Percentiles rank a stretch among this genome's conserved stretches.
Conservation (phyloP, 2,113 vertebrate species). For the Eolophus roseicapilla region DNA sequence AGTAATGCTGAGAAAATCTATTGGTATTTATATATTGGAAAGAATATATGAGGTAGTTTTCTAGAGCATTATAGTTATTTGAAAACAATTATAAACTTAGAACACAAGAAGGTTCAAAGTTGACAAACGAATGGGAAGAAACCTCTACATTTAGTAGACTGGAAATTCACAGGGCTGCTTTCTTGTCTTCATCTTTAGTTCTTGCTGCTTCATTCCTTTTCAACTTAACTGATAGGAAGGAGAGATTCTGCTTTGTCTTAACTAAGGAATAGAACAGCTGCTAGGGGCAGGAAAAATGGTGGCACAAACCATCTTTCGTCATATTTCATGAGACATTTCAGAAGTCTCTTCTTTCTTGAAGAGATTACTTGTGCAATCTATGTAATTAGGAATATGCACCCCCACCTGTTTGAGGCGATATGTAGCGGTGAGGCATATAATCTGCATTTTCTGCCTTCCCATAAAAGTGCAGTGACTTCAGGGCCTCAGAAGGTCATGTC, state of each 20-base stretch:
- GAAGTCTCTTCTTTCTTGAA: not conserved
- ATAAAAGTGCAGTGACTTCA: not conserved
- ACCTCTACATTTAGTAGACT: not conserved
- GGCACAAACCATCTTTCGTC: not conserved
- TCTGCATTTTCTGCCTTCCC: not conserved
- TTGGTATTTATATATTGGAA: not conserved
- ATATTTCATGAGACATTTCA: not conserved
- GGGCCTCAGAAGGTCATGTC: not conserved
- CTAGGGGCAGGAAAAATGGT: not conserved
- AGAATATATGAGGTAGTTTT: not conserved
- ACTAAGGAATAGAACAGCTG: not conserved
- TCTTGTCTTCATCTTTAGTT: not conserved
- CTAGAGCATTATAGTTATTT: not conserved
- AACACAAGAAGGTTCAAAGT: not conserved
- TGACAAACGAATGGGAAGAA: not conserved
- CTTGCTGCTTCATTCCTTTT: not conserved
- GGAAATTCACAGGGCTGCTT: not conserved
- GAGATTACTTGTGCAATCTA: not conserved
- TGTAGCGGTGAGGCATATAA: not conserved
- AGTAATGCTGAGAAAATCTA: not conserved
- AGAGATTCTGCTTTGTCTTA: not conserved
- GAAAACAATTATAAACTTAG: not conserved
- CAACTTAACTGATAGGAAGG: not conserved
- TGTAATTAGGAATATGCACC: not conserved
- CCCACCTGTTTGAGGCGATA: rapidly evolving